These are phyloP conservation scores for Diabrotica balteata DNA, from an alignment of 2,888 invertebrate species.

Conservation along the genomic window DNA sequence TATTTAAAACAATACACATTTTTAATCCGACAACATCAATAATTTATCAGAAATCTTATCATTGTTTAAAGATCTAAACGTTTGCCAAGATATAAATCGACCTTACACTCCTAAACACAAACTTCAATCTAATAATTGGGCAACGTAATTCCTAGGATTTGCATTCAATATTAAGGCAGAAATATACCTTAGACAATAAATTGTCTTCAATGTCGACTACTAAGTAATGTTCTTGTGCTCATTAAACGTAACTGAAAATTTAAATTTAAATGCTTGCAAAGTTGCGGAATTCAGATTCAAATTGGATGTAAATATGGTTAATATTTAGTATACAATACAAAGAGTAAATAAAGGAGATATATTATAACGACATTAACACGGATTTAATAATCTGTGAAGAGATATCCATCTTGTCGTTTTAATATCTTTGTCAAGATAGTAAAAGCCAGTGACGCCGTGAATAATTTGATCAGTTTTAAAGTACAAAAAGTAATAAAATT, in stretches of 20 bases:
- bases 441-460: slow-evolving; percentile 6
- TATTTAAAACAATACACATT: no score
- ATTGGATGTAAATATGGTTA: slow-evolving; percentile 2
- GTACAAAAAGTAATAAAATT: no score
- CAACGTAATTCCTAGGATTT: neutral
- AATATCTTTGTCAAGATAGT: slow-evolving; percentile 5
- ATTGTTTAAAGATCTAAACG: no score
- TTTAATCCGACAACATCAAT: no score
- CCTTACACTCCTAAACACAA: slow-evolving; percentile 1
- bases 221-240: slow-evolving; percentile 2
- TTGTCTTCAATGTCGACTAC: slow-evolving; percentile 6
- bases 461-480: neutral
- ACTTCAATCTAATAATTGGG: slow-evolving; percentile 1
- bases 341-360: neutral
- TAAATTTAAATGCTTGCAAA: neutral
- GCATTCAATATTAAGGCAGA: slow-evolving; percentile 1
- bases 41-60: no score
- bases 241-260: slow-evolving; percentile 4
- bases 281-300: slow-evolving; percentile 4
- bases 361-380: neutral
- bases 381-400: slow-evolving; percentile 4
- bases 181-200: neutral
- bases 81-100: neutral
- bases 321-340: slow-evolving; percentile 9
- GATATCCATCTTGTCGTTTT: slow-evolving; percentile 1